Base-by-base conservation (phyloP, 1,140 invertebrate genomes). In the Diabrotica virgifera region DNA sequence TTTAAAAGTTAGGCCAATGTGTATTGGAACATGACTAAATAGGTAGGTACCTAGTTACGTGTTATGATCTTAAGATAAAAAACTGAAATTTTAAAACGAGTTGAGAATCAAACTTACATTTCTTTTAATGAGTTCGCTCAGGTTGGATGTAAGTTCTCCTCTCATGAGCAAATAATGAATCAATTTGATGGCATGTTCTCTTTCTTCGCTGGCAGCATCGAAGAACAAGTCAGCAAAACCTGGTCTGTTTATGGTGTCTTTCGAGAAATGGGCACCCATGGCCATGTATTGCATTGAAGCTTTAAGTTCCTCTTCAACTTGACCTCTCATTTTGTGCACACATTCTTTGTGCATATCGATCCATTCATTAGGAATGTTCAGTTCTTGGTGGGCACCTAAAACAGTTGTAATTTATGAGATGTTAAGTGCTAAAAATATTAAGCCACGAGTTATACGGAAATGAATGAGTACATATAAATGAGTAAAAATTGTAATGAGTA, bases 141-240 rank as follows among this genome's bases (percentile, higher is more conserved):
- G 82, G 58, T 86, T 82, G 24, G 79, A 79, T 14, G 87, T 88
- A 12, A 91, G 82, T 68, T 91, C 84, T 68, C 94, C 94, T 78
- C 95, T 86, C 87, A 93, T 93, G 58, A 94, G 86, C 63, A 97
- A 79, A 80, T 97, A 97, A 62, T 94, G 88, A 53, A 97, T 91
- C 40, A 98, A 81, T 77, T 94, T 94, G 71, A 93, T 88, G 0
- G 93, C 95, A 78, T 97, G 96, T 65, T 93, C 84, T 36, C 93
- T 85, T 79, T 98, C 95, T 80, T 97, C 95, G 36, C 83, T 85
- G 0, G 94, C 93, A 52, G 89, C 86, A 50, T 93, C 86, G 74
- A 94, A 88, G 83, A 97, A 96, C 68, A 93, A 82, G 72, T 97
- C 93, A 6, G 91, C 87, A 74, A 97, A 94, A 12, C 95, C 95